Conservation (phyloP, 2,797 vertebrate genomes). For the Babyrousa celebensis region DNA sequence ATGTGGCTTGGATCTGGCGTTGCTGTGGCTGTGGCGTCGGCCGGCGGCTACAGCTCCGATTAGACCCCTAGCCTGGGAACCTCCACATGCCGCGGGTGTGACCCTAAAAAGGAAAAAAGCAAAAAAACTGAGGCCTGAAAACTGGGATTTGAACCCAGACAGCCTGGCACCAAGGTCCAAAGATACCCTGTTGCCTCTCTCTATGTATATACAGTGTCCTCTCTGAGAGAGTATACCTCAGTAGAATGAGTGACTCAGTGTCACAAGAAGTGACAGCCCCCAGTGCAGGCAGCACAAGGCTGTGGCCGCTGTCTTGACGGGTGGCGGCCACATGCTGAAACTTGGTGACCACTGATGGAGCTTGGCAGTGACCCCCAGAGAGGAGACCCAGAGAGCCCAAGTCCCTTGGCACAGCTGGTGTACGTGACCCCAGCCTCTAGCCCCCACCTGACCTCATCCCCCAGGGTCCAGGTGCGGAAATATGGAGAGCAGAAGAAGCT, state of each 20-base stretch:
- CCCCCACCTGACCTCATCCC: neutral
- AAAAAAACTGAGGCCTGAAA: neutral
- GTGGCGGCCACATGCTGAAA: neutral
- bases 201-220: neutral
- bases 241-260: neutral
- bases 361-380: accelerated
- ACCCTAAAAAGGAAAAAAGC: no score
- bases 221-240: neutral
- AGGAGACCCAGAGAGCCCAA: neutral
- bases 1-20: no score
- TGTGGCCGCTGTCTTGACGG: accelerated
- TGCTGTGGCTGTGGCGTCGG: no score
- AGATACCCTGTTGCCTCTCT: neutral
- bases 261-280: neutral
- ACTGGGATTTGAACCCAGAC: neutral
- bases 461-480: conserved; percentile 82
- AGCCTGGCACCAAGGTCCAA: neutral
- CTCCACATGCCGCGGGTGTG: no score
- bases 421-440: neutral
- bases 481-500: conserved; percentile 83
- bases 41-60: no score
- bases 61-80: no score
- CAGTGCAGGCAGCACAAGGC: no score
- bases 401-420: neutral
- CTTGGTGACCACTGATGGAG: neutral